Evolutionary conservation across 2,113 vertebrate genomes (phyloP), one percentile per base, ranked within the genome.

Genomic region (Hyla sarda): DNA sequence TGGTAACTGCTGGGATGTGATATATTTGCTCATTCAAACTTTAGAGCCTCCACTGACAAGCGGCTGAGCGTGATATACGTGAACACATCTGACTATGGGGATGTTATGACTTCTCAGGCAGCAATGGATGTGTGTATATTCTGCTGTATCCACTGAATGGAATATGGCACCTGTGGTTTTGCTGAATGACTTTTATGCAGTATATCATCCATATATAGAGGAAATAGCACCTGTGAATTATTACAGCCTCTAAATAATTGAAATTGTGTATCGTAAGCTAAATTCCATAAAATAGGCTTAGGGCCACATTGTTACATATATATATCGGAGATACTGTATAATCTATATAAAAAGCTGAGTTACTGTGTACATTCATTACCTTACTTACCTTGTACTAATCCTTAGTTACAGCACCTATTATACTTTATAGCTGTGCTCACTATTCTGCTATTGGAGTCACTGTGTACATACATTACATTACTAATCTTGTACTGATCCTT

Each of bases 1-100:
- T 32, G 14, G 16, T 69, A 9, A 69, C 65, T 89, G 88, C 88
- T 89, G 86, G 88, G 81, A 86, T 92, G 90, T 91, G 92, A 90
- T 88, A 91, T 69, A 69, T 69, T 34, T 19, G 30, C 65, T 69
- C 16, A 34, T 69, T 69, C 5, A 69, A 21, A 19, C 65, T 69
- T 69, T 69, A 69, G 65, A 69, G 65, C 16, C 65, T 69, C 30
- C 30, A n/a, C 65, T 69, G 65, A 69, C 65, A 69, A 69, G 30
- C 65, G 30, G 5, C 65, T 17, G 62, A 69, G 65, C 16, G 17
- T 69, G 65, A 69, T 69, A 69, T 69, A 69, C 30, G 30, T 8
- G 14, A 34, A 2, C 17, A 34, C 30, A 34, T 69, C 30, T 34
- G 28, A 69, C 65, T 69, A 69, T 34, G 17, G 30, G 65, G 62